These are phyloP conservation scores for Caiman crocodilus DNA, from an alignment of 2,797 vertebrate genomes.

Conservation along the genomic window DNA sequence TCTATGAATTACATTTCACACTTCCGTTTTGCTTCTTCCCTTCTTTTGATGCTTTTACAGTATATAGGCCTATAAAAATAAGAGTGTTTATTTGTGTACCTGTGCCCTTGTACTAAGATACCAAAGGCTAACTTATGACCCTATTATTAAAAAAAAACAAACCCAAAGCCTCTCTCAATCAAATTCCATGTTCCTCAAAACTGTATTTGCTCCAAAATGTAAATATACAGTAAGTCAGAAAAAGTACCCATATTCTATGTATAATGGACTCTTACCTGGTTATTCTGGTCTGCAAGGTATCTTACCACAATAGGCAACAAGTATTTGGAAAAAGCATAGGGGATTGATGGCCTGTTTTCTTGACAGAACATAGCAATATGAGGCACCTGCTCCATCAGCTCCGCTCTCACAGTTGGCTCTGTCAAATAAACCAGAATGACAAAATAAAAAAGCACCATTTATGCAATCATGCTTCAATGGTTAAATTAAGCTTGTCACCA, in stretches of 20 bases:
- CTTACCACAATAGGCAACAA: conserved; percentile 89
- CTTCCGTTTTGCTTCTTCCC: not conserved
- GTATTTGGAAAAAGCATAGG: conserved; percentile 90
- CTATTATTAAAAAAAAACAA: rapidly evolving
- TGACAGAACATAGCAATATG: conserved; percentile 92
- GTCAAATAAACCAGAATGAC: conserved; percentile 23
- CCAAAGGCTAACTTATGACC: not conserved
- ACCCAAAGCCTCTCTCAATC: not conserved
- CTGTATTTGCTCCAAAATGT: not conserved
- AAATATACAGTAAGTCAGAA: not conserved
- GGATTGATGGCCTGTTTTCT: conserved; percentile 91
- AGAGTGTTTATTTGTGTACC: not conserved
- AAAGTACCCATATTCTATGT: not conserved
- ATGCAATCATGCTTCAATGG: not conserved
- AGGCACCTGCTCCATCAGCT: conserved; percentile 92
- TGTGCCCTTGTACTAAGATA: not conserved
- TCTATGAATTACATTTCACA: not conserved
- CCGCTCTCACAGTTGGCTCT: conserved; percentile 91
- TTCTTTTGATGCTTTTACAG: not conserved
- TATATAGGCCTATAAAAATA: not conserved
- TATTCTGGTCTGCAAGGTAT: conserved; percentile 91
- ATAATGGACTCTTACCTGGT: conserved; percentile 83
- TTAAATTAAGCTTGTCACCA: not conserved
- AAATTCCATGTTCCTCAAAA: not conserved
- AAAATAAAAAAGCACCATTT: not conserved